Percentiles rank a stretch among this genome's conserved stretches.
Conservation (phyloP, 2,797 vertebrate genomes). For the Dendrocincla tyrannina region DNA sequence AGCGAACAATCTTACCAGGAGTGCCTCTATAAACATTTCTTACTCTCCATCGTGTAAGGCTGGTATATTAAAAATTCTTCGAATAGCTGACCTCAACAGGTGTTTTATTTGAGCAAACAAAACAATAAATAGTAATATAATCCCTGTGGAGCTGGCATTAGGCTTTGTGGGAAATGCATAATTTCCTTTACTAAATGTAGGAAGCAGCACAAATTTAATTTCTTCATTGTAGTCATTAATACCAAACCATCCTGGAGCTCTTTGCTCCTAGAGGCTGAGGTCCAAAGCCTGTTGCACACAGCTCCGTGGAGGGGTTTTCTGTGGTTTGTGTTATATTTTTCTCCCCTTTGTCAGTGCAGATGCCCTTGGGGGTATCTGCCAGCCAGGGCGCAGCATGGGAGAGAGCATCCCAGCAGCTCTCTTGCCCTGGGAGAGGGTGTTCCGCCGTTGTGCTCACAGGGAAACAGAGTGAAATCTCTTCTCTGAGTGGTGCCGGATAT, state of each 20-base stretch:
- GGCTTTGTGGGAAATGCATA: constrained; percentile 62
- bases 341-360: background rate
- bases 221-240: constrained; percentile 59
- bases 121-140: constrained; percentile 69
- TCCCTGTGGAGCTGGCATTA: constrained; percentile 54
- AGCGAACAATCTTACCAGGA: constrained; percentile 55
- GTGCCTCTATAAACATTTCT: constrained; percentile 57
- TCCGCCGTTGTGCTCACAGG: rapidly evolving
- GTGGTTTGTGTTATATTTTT: background rate
- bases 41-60: constrained; percentile 35
- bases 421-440: background rate
- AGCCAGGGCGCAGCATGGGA: rapidly evolving
- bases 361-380: background rate
- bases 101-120: constrained; percentile 70
- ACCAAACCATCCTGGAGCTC: constrained; percentile 6
- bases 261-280: background rate
- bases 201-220: constrained; percentile 59
- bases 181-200: constrained; percentile 56
- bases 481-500: background rate
- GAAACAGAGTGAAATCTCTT: rapidly evolving
- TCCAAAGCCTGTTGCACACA: background rate
- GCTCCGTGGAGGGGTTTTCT: background rate
- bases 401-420: background rate
- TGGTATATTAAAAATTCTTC: constrained; percentile 71
- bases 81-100: constrained; percentile 60